Evolutionary conservation across 2,113 vertebrate genomes (phyloP).

Genomic region (Rhea americana): DNA sequence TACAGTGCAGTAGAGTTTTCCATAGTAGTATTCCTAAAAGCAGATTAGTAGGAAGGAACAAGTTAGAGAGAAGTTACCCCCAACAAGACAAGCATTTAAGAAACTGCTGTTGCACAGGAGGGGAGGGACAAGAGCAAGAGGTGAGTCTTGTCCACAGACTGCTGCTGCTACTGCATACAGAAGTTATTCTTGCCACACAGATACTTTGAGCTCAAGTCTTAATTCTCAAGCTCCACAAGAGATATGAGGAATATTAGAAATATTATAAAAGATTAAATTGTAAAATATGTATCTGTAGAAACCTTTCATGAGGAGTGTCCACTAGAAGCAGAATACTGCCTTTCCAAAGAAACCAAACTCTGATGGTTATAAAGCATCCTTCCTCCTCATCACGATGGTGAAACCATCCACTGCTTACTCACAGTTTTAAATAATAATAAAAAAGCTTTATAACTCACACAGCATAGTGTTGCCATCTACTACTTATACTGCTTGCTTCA

Average conservation of each 20-base stretch:
- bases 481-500: not conserved
- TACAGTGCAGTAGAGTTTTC: not conserved
- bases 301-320: not conserved
- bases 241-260: not conserved
- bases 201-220: not conserved
- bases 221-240: not conserved
- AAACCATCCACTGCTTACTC: not conserved
- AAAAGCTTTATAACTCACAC: not conserved
- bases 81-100: not conserved
- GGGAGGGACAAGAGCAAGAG: not conserved
- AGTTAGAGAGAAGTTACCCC: not conserved
- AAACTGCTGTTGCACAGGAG: not conserved
- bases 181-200: not conserved
- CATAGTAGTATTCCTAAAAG: not conserved
- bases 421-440: not conserved
- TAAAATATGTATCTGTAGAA: not conserved
- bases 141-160: not conserved
- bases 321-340: not conserved
- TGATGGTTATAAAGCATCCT: not conserved
- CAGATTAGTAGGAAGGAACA: not conserved
- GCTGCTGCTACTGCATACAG: accelerated
- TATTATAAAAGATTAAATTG: not conserved
- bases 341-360: not conserved
- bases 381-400: not conserved
- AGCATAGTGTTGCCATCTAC: accelerated